Base-by-base conservation (phyloP, 2,888 invertebrate genomes). In the Drosophila anceps region DNA sequence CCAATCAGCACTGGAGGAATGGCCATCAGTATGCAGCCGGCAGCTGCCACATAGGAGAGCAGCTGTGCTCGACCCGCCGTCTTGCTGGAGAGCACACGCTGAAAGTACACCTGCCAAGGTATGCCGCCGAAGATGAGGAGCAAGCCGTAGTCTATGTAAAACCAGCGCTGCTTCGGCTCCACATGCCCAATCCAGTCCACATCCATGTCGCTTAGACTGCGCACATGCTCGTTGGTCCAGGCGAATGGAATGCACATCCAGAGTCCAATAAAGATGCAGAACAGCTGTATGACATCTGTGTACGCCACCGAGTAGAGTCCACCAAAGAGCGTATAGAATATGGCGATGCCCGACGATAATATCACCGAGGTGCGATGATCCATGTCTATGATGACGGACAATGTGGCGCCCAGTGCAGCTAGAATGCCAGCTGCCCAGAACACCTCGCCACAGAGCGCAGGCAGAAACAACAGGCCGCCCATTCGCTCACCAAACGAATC, bases 361-460 rank as follows among this genome's bases (percentile, higher is more conserved):
- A 99, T 97, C 73, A 99, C 98, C 35, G 98, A 98, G 12, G 97
- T 96, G 80, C 95, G 95, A 91, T 98, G 97, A 92, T 98, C 97
- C 96, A 99, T 96, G 93, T 98, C 98, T 91, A 99, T 97, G 92
- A 99, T 99, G 62, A 99, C 99, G 35, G 98, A 97, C 72, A 99
- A 94, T 0, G 99, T 99, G 15, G 99, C 98, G 44, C 99, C 98
- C 46, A 99, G 94, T 8, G 99, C 99, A 0, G 99, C 98, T 62
- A 99, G 94, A 85, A 99, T 99, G 61, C 99, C 99, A 0, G 99
- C 99, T 0, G 99, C 98, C 99, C 99, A 99, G 94, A 99, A 99
- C 7, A 98, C 98, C 94, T 99, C 99, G 9, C 99, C 99, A 90
- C 98, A 97, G 3, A 99, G 95, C 0, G 99, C 99, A 4, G 99